Conservation (phyloP, 2,888 invertebrate genomes). For the Automeris io region DNA sequence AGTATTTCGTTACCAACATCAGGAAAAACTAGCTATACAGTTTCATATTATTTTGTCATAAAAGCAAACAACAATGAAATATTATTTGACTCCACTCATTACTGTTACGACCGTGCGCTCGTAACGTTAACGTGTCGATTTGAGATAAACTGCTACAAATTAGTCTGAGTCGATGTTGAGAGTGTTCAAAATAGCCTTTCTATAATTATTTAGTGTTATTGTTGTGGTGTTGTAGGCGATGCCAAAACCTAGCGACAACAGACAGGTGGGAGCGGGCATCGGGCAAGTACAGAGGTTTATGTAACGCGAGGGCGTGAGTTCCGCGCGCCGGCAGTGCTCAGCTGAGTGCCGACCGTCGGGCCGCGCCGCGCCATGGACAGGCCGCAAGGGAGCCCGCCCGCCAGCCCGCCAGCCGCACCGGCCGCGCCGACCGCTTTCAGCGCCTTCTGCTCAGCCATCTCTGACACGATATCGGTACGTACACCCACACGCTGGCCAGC, state of each 20-base stretch:
- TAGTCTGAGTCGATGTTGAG: conserved; percentile 43
- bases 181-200: conserved; percentile 57
- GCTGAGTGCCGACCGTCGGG: conserved; percentile 55
- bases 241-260: conserved; percentile 68
- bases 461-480: conserved; percentile 72
- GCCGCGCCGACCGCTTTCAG: conserved; percentile 60
- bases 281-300: conserved; percentile 51
- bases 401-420: conserved; percentile 45
- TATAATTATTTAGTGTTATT: conserved; percentile 73
- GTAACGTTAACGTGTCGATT: background rate
- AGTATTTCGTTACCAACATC: background rate
- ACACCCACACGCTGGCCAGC: conserved; percentile 17
- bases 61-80: no score
- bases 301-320: conserved; percentile 51
- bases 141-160: conserved; percentile 45
- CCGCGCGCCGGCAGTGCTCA: conserved; percentile 57
- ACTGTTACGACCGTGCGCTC: background rate
- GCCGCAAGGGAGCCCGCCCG: conserved; percentile 46
- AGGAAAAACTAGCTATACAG: no score
- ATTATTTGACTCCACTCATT: background rate
- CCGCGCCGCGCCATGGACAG: conserved; percentile 54
- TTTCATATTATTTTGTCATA: no score
- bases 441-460: conserved; percentile 72
- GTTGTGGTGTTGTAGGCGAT: conserved; percentile 63
- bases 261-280: conserved; percentile 68